Evolutionary conservation across 2,888 invertebrate species (phyloP).

Genomic region (Papilio demoleus): DNA sequence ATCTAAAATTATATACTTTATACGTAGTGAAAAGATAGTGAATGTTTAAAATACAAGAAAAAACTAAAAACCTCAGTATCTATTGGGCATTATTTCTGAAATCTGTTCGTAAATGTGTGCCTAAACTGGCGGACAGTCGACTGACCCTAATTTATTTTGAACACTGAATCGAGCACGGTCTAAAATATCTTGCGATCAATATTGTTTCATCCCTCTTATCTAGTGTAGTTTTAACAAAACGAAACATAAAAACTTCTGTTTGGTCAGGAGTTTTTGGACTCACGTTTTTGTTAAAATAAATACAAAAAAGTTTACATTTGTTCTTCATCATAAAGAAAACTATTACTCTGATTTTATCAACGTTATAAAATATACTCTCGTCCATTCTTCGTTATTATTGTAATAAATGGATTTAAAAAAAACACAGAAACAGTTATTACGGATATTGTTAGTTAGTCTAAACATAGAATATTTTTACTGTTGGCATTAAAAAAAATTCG

Average conservation of each 20-base stretch:
- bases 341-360: background rate
- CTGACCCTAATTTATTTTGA: conserved; percentile 23
- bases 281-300: background rate
- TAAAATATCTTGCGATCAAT: conserved; percentile 17
- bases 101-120: background rate
- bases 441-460: too few relatives aligned
- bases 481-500: too few relatives aligned
- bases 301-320: background rate
- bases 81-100: background rate
- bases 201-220: background rate
- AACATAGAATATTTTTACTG: too few relatives aligned
- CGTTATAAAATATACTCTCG: too few relatives aligned
- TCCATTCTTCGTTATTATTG: too few relatives aligned
- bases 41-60: background rate
- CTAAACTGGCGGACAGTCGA: conserved; percentile 8
- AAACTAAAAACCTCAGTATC: background rate
- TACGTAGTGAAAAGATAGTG: too few relatives aligned
- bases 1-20: too few relatives aligned
- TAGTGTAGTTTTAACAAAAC: background rate
- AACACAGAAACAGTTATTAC: too few relatives aligned
- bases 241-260: conserved; percentile 19
- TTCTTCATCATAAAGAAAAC: background rate
- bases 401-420: too few relatives aligned
- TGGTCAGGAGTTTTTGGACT: conserved; percentile 10
- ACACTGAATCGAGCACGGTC: conserved; percentile 18